Conservation (phyloP, 2,888 invertebrate genomes). For the Melanotus villosus region DNA sequence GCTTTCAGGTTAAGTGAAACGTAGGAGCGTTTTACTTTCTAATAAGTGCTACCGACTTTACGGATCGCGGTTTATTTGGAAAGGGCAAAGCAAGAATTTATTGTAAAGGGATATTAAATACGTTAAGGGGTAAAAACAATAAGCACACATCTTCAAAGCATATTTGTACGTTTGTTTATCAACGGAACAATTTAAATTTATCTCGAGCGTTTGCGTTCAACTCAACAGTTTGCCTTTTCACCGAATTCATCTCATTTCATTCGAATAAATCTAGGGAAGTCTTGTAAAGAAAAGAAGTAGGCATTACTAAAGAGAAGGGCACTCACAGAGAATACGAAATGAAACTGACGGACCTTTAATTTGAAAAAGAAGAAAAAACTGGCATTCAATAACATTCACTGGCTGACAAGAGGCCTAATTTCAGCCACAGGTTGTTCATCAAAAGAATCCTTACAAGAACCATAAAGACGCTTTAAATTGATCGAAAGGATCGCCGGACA, state of each 20-base stretch:
- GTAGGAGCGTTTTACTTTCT: slow-evolving; percentile 10
- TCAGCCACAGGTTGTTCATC: slow-evolving; percentile 27
- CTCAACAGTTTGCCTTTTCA: slow-evolving; percentile 10
- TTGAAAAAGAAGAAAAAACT: slow-evolving; percentile 14
- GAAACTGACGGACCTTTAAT: slow-evolving; percentile 10
- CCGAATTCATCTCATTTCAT: slow-evolving; percentile 9
- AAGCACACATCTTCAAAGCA: neutral
- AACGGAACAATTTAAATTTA: slow-evolving; percentile 18
- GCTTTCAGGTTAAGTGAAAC: slow-evolving; percentile 21
- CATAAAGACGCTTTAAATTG: slow-evolving; percentile 15
- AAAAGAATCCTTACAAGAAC: slow-evolving; percentile 24
- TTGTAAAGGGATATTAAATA: neutral
- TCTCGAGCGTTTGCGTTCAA: neutral
- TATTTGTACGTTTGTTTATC: slow-evolving; percentile 5
- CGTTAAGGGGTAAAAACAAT: neutral
- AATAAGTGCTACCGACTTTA: neutral
- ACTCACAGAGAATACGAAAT: slow-evolving; percentile 15
- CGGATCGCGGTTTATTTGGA: neutral
- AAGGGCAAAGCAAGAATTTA: neutral
- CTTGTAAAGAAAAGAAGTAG: neutral
- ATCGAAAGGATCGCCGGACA: neutral
- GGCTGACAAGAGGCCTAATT: slow-evolving; percentile 15
- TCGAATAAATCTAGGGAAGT: slow-evolving; percentile 9
- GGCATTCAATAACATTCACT: slow-evolving; percentile 13
- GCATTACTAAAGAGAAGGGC: slow-evolving; percentile 4